Conservation (phyloP, 2,888 invertebrate species). For the Zygothrica quintamaculata region DNA sequence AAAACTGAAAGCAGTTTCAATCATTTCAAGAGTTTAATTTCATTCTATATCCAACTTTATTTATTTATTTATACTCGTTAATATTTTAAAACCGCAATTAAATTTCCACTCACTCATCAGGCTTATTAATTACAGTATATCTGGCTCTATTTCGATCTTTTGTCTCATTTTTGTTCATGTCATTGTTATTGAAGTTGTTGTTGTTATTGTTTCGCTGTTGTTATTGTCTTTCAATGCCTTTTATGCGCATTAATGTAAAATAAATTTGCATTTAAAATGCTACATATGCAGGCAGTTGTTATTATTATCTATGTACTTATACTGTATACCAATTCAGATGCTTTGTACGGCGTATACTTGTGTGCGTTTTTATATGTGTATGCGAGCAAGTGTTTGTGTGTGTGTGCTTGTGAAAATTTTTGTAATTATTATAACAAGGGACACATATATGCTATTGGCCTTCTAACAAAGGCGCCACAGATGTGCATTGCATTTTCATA, state of each 20-base stretch:
- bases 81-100: conserved; percentile 25
- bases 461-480: conserved; percentile 66
- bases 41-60: neutral
- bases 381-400: conserved; percentile 8
- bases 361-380: neutral
- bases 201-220: too few relatives aligned
- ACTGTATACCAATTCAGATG: conserved; percentile 13
- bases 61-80: conserved; percentile 14
- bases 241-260: conserved; percentile 34
- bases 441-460: conserved; percentile 18
- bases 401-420: conserved; percentile 18
- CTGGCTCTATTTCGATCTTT: conserved; percentile 39
- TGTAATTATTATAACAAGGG: conserved; percentile 43
- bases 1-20: conserved; percentile 14
- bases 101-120: conserved; percentile 32
- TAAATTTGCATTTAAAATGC: conserved; percentile 40
- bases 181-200: too few relatives aligned
- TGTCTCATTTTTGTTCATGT: conserved; percentile 33
- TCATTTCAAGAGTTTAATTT: neutral
- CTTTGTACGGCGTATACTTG: neutral
- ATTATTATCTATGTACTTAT: too few relatives aligned
- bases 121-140: conserved; percentile 14
- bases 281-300: too few relatives aligned
- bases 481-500: conserved; percentile 62
- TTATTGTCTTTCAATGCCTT: conserved; percentile 4